Conservation (phyloP, 2,113 vertebrate species). For the Corythornis vintsioides region DNA sequence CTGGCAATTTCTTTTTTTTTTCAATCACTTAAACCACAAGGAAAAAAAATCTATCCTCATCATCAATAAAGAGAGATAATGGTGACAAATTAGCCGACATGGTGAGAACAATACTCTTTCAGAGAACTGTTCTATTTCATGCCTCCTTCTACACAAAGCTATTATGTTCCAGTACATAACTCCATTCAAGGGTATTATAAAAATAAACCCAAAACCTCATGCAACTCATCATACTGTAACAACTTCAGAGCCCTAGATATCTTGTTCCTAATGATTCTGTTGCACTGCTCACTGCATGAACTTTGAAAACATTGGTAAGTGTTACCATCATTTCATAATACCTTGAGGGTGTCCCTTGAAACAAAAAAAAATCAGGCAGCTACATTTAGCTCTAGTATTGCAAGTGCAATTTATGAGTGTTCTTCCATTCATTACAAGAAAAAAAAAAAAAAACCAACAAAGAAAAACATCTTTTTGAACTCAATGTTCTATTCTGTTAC, state of each 20-base stretch:
- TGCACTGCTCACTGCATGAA: background rate
- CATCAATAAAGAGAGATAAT: constrained; percentile 32
- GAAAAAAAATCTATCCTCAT: background rate
- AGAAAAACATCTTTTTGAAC: background rate
- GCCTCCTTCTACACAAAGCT: constrained; percentile 12
- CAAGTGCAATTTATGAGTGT: background rate
- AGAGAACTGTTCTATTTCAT: background rate
- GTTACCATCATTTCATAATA: background rate
- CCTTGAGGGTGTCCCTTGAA: background rate
- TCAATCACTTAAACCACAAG: background rate
- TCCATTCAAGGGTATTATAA: background rate
- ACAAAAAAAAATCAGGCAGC: background rate
- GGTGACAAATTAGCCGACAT: constrained; percentile 13
- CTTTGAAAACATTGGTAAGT: background rate
- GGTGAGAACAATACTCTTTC: constrained; percentile 1
- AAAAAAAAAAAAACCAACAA: background rate
- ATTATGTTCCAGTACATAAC: constrained; percentile 28
- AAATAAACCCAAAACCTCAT: background rate
- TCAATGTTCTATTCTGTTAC: background rate
- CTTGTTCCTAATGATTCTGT: background rate
- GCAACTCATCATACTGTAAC: background rate
- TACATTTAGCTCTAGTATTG: background rate
- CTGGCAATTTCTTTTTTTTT: background rate
- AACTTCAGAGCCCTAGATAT: background rate
- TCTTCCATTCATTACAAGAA: background rate